Evolutionary conservation across 2,888 invertebrate species (phyloP), one percentile per base, ranked within the genome.

Genomic region (Gasteruption jaculator): DNA sequence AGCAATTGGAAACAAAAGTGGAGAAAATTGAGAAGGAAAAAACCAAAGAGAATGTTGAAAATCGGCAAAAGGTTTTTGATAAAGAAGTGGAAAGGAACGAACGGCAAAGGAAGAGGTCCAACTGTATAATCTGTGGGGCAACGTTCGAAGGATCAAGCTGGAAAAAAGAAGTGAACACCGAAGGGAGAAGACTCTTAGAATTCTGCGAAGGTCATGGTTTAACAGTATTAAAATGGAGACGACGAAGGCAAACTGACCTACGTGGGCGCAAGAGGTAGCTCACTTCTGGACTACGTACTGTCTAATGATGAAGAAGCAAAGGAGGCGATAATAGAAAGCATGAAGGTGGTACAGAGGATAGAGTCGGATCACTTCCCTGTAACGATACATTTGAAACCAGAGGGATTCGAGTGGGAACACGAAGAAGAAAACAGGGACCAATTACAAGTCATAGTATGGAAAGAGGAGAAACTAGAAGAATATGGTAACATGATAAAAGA

Each of bases 191-290:
- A 29, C 29, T 41, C n/a, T 15, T 29, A 29, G 37, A 34, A 15
- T 41, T 8, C 18, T 41, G 41, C 30, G 29, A 35, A 21, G 41
- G 37, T 16, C 21, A 35, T 11, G 37, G 37, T 8, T 18, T 41
- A 14, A 41, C 36, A 15, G 31, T 41, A 35, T 19, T 37, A 12
- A 41, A 29, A 41, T 3, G 27, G 37, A 8, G 41, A 41, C 30
- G 16, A 12, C 8, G 27, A 26, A 5, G 41, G 41, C 8, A 25
- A 37, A 29, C 19, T 41, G 27, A 41, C 29, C 21, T 27, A 27
- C 18, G 30, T 41, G 4, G 41, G 41, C 11, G 31, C 14, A 19
- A 29, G 21, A 21, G 29, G 39, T 21, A 31, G 30, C n/a, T 38
- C 32, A 32, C 22, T 38, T 21, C 20, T 38, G 22, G 39, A 38